Percentiles rank a stretch among this genome's conserved stretches.
phyloP scores from a whole-genome alignment of 2,797 vertebrate species.

The Catharus ustulatus region DNA sequence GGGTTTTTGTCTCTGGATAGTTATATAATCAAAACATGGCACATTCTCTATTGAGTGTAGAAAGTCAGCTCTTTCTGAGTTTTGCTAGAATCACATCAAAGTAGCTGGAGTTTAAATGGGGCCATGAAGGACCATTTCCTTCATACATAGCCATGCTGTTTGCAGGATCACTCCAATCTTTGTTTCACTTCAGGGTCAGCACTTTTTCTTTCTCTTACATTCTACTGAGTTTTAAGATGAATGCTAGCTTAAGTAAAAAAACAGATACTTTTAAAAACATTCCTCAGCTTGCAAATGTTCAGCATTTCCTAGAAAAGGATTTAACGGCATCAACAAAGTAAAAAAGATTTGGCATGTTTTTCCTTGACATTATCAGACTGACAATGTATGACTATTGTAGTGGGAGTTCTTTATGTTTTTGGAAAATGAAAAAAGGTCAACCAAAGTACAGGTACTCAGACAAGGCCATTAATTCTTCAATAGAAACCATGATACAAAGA shows the following conservation, averaged over 20 bases:
- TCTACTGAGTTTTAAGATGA: background rate
- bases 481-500: background rate
- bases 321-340: background rate
- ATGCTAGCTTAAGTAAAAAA: background rate
- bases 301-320: background rate
- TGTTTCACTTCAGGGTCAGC: background rate
- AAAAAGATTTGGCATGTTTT: background rate
- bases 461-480: background rate
- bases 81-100: background rate
- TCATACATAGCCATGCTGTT: background rate
- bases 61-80: background rate
- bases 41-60: background rate
- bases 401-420: background rate
- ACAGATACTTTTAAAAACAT: background rate
- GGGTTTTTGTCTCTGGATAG: background rate
- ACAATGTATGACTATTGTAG: background rate
- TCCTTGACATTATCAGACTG: background rate
- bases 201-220: background rate
- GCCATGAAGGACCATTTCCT: background rate
- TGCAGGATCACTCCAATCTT: background rate
- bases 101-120: background rate
- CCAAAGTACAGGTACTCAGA: background rate
- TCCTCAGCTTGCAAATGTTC: background rate
- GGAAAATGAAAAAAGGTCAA: background rate
- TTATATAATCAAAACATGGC: background rate